Evolutionary conservation across 2,888 invertebrate genomes (phyloP), one percentile per base, ranked within the genome.

Genomic region (Oscheius sp.): DNA sequence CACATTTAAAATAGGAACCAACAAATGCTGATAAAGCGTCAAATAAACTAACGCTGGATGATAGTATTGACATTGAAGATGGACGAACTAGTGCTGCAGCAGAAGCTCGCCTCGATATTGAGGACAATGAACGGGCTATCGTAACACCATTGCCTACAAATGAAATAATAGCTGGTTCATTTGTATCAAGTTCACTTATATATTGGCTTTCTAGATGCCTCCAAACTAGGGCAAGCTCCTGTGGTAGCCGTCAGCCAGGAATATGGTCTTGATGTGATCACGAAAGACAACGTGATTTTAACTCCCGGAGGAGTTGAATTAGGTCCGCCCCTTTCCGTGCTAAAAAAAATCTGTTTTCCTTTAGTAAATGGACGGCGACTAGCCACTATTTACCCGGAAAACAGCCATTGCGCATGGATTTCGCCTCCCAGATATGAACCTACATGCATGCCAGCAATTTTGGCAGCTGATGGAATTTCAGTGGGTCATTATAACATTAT

Each of bases 351-450:
- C 20, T 15, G 25, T 31, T 33, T 25, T 37, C 27, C 76, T 83
- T 65, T 48, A 84, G 86, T 73, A 45, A 86, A 82, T 66, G 85
- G 80, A 6, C 81, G 83, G 37, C 66, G 84, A 15, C 57, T 86
- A 12, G 79, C 81, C 5, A 80, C 80, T 6, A 76, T 87, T 6
- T 79, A 70, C 50, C 86, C 86, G 25, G 79, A 74, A 57, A 86
- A 86, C 66, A 52, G 65, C 33, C 52, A 70, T 15, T 86, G 84
- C 65, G 82, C 81, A 6, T 86, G 86, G 86, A 33, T 87, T 3
- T 72, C 78, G n/a, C 86, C 83, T 4, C 84, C 86, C 27, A 68
- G 73, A n/a, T 86, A 86, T 72, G 80, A 85, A 66, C 72, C 81
- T n/a, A 63, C 33, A 42, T 79, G 76, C 57, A 82, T 86, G 80